These are phyloP conservation scores for Criorhina ranunculi DNA, from an alignment of 2,888 invertebrate species.

Conservation along the genomic window DNA sequence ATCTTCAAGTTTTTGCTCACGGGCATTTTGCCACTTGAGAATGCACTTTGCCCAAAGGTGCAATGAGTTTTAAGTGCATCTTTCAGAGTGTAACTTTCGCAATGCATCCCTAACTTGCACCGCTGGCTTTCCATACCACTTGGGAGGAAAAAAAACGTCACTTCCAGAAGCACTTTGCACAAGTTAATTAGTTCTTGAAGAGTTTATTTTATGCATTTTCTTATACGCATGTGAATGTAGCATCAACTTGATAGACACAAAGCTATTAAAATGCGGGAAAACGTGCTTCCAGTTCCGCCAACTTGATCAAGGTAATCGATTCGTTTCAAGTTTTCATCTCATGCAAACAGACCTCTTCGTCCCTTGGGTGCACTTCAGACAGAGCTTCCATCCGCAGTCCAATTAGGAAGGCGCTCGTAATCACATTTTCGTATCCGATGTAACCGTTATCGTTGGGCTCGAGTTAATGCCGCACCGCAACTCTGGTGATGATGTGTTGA, in stretches of 20 bases:
- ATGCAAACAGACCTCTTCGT: conserved; percentile 9
- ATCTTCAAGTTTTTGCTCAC: conserved; percentile 11
- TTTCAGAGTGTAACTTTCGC: conserved; percentile 7
- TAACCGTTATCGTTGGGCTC: background rate
- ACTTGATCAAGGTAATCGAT: conserved; percentile 54
- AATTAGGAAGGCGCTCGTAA: conserved; percentile 36
- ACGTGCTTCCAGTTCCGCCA: conserved; percentile 41
- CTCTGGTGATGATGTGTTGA: conserved; percentile 45
- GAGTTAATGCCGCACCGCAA: background rate
- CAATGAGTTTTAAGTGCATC: conserved; percentile 40
- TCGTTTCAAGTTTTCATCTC: conserved; percentile 26
- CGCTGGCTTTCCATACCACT: background rate
- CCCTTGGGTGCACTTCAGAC: conserved; percentile 25
- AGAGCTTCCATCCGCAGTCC: background rate
- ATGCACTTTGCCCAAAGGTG: conserved; percentile 51
- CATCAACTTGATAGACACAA: conserved; percentile 10
- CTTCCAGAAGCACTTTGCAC: conserved; percentile 27
- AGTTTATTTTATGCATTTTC: background rate
- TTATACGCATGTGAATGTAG: background rate
- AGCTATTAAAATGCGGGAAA: conserved; percentile 21
- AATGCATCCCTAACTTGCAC: background rate
- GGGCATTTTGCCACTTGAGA: conserved; percentile 29
- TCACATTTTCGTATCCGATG: conserved; percentile 13
- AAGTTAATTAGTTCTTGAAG: conserved; percentile 48
- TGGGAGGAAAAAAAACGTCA: conserved; percentile 8